Base-by-base conservation (phyloP, 2,888 invertebrate species). In the Mylabris sibirica region DNA sequence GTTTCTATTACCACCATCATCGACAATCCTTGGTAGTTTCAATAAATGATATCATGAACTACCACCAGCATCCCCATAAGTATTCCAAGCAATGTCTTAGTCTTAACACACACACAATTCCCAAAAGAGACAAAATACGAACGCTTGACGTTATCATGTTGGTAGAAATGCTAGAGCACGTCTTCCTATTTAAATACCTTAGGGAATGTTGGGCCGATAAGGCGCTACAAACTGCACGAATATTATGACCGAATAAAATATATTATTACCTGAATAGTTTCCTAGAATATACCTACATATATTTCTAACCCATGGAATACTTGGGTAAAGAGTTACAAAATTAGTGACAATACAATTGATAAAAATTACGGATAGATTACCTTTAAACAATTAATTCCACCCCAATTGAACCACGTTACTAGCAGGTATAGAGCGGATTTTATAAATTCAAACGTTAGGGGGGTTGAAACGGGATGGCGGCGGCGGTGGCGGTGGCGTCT, bases 161-260 rank as follows among this genome's bases (percentile, higher is more conserved):
- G 77, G 79, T 78, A 78, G 81, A 80, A 81, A 79, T 79, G 80
- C 80, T 76, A 81, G 80, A 79, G 80, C 81, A 82, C 81, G 82
- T 82, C 82, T 82, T 82, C 80, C 81, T 78, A 80, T 83, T 83
- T 82, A 82, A 83, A 83, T 83, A 81, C 83, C 83, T 81, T 67
- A 64, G 83, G 81, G 83, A 81, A 81, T 79, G 80, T 77, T 73
- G 75, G 30, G 20, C 79, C 79, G 83, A 84, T 83, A 83, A 83
- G 84, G 82, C 77, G 78, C 75, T 76, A 75, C 76, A 73, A 79
- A 78, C 74, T 75, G 79, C 80, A 79, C 78, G 80, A 78, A 81
- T 79, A 80, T 44, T 44, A 44, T 79, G 80, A 79, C 78, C 79
- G 78, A 82, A 82, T 82, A 82, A 82, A 82, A 81, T 83, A 82